Base-by-base conservation (phyloP, 2,797 vertebrate species). In the Oreochromis mossambicus region DNA sequence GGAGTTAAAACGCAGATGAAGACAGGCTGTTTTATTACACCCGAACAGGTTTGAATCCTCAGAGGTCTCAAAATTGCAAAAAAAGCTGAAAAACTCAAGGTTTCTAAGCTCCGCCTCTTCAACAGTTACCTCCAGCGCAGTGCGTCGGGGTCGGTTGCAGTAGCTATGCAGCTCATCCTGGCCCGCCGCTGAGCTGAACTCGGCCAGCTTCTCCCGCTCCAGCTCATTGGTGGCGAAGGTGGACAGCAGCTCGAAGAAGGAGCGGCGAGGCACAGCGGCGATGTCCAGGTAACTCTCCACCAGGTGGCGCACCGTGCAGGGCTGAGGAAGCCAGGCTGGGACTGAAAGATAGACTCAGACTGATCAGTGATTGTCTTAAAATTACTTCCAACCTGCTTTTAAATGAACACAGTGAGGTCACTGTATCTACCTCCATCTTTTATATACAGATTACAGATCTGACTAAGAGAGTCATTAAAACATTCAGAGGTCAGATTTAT, bases 181-280 rank as follows among this genome's bases (percentile, higher is more conserved):
- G 52, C 98, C 98, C 1, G 90, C 92, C 0, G 96, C 95, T 0
- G 98, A 98, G 91, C 97, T 97, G 89, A 99, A 96, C 89, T 99
- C 98, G 3, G 82, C 50, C 87, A 99, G 96, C 91, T 99, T 99
- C 85, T 97, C 98, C 46, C 6, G 87, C 92, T 99, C 99, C 92
- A 97, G 93, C 43, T 97, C 93, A 0, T 96, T 92, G 0, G 90
- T 94, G 10, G 98, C 96, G 5, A 98, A 96, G 26, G 93, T 93
- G 7, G 95, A 92, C 56, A 99, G 92, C 8, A 98, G 95, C 90
- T 99, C 96, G 0, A 99, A 99, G 94, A 99, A 99, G 56, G 98
- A 99, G 68, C 98, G 98, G 0, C 98, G 97, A 0, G 99, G 99
- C 77, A 99, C 97, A 0, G 97, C 95, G 3, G 95, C 83, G 1